Evolutionary conservation across 1,140 invertebrate species (phyloP).

Genomic region (Euura lappo): DNA sequence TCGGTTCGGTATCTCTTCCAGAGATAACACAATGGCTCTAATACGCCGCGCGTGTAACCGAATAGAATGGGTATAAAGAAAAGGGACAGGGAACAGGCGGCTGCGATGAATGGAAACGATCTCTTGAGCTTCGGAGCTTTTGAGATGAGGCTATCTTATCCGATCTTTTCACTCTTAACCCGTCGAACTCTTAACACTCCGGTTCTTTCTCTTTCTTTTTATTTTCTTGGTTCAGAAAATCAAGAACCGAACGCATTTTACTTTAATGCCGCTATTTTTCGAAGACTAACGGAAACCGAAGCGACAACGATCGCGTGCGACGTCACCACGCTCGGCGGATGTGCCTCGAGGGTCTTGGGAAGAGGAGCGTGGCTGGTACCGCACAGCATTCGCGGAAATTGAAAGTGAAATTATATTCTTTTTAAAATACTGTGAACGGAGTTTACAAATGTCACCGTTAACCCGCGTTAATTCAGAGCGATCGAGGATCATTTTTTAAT

Average conservation of each 20-base stretch:
- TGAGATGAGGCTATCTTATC: background rate
- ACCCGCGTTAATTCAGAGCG: no score
- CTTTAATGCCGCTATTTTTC: background rate
- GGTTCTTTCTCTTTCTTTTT: background rate
- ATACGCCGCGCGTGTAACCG: conserved; percentile 35
- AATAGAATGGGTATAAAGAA: conserved; percentile 45
- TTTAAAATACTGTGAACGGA: no score
- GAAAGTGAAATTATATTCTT: background rate
- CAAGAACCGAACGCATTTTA: background rate
- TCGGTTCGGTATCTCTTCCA: conserved; percentile 39
- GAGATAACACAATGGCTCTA: conserved; percentile 53
- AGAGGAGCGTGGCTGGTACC: background rate
- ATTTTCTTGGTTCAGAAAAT: background rate
- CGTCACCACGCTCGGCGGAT: background rate
- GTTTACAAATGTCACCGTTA: background rate
- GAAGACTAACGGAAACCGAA: background rate
- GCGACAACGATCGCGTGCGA: background rate
- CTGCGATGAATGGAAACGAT: conserved; percentile 36
- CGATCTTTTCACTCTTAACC: background rate
- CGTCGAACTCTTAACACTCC: background rate
- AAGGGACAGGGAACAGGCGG: conserved; percentile 30
- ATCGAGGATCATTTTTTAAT: no score
- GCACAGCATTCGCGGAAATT: background rate
- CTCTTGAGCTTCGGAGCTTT: background rate
- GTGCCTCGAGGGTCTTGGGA: background rate